A percentile compares a stretch with the other conserved stretches of the same genome.
Conservation (phyloP, 2,888 invertebrate species). For the Epinotia nisella region DNA sequence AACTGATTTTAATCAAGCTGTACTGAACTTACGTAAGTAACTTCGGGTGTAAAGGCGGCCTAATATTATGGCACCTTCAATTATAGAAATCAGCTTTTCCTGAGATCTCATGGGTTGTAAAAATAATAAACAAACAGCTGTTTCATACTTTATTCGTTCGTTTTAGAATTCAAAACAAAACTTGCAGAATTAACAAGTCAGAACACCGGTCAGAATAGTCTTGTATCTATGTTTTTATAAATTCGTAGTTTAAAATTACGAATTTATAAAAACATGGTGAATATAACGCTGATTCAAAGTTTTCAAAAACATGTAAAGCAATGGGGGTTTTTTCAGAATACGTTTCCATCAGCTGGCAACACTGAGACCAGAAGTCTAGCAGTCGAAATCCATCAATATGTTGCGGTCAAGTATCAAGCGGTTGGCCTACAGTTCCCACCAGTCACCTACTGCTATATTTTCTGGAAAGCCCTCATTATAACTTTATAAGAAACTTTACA, state of each 20-base stretch:
- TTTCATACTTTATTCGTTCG: constrained; percentile 12
- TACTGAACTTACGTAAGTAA: too few relatives aligned
- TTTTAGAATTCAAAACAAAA: background rate
- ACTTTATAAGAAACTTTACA: background rate
- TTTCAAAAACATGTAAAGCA: background rate
- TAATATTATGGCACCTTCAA: too few relatives aligned
- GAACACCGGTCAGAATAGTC: background rate
- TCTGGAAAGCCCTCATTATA: too few relatives aligned
- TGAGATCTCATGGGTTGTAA: background rate
- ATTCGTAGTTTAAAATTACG: too few relatives aligned
- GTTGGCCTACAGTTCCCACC: background rate
- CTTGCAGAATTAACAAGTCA: background rate
- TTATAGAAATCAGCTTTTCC: too few relatives aligned
- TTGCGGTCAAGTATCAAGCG: background rate
- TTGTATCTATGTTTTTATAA: too few relatives aligned
- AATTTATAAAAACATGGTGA: background rate
- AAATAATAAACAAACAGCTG: background rate
- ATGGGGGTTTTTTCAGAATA: background rate
- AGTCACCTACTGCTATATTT: background rate
- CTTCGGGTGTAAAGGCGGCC: too few relatives aligned
- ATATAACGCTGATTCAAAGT: background rate
- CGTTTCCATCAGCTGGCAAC: background rate
- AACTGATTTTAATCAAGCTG: too few relatives aligned
- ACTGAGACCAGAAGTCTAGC: background rate
- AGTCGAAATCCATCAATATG: background rate